Base-by-base conservation (phyloP, 2,113 vertebrate genomes). In the Motacilla alba region DNA sequence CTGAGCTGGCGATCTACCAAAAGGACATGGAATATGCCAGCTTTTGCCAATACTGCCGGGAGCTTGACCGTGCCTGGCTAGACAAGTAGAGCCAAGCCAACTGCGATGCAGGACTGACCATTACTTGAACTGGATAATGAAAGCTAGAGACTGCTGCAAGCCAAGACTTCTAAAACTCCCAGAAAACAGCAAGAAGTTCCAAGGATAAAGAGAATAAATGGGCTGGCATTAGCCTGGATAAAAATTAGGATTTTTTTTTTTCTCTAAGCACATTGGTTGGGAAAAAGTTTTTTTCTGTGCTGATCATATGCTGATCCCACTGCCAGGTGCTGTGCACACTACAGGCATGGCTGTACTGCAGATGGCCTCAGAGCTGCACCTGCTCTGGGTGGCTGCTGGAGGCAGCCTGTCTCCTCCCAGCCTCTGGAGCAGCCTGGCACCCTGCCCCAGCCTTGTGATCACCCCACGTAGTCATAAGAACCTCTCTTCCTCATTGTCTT, bases 61-160 rank as follows among this genome's bases (percentile, higher is more conserved):
- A 88, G 9, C 19, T 76, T 76, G 47, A 20, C 11, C 4, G 4
- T 44, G 24, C 9, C 81, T 69, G n/a, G 7, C 35, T 66, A 30
- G 8, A 52, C 9, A 43, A 73, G 35, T 14, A 44, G 14, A 76
- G 22, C 20, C 55, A 60, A 62, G 7, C 24, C n/a, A 44, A 23
- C n/a, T 44, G 16, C 0, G 0, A 44, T 23, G 7, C 19, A 52
- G 33, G 24, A 31, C 15, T 64, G 23, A 35, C 23, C 8, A n/a
- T 56, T 56, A 33, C 28, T 49, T 77, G 41, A 87, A 49, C 60
- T 26, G 2, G 3, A 27, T 53, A 53, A 78, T 17, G 26, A 84
- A 90, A 35, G 30, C 39, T 43, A 37, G n/a, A 28, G 39, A 19
- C 39, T 73, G 50, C 6, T 52, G 63, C 26, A 60, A 64, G 22